Percentiles rank a stretch among this genome's conserved stretches.
phyloP scores from a whole-genome alignment of 2,888 invertebrate species.

The Amphipyra tragopoginis region DNA sequence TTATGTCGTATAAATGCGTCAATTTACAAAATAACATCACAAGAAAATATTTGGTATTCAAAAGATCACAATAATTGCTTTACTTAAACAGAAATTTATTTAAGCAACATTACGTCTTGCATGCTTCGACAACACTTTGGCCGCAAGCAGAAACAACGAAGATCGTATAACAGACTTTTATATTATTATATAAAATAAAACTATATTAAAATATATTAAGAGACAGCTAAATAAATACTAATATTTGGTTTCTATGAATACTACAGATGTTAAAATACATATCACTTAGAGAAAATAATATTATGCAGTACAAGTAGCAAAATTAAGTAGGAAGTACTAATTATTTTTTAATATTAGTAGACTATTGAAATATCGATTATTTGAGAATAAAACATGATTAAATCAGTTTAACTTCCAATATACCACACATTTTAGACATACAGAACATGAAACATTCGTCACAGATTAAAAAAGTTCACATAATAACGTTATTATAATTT shows the following conservation, averaged over 20 bases:
- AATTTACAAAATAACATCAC: neutral
- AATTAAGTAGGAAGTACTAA: neutral
- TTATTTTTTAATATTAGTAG: neutral
- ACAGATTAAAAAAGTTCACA: neutral
- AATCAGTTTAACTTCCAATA: neutral
- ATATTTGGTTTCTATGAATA: constrained; percentile 79
- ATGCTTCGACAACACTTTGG: constrained; percentile 15
- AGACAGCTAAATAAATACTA: constrained; percentile 69
- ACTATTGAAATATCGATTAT: neutral
- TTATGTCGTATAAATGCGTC: constrained; percentile 1
- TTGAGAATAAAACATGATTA: constrained; percentile 2
- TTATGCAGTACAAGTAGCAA: constrained; percentile 17
- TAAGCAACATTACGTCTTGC: constrained; percentile 26
- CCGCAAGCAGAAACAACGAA: constrained; percentile 21
- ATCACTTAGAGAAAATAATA: constrained; percentile 29
- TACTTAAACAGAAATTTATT: constrained; percentile 28
- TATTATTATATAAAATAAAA: constrained; percentile 30
- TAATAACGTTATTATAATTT: constrained; percentile 20
- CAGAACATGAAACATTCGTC: neutral
- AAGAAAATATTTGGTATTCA: constrained; percentile 35
- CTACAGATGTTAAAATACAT: constrained; percentile 61
- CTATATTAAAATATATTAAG: constrained; percentile 38
- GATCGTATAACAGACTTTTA: constrained; percentile 19
- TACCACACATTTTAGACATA: constrained; percentile 5
- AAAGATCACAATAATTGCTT: constrained; percentile 14